phyloP scores from a whole-genome alignment of 2,888 invertebrate species.

The Sturmia bella region DNA sequence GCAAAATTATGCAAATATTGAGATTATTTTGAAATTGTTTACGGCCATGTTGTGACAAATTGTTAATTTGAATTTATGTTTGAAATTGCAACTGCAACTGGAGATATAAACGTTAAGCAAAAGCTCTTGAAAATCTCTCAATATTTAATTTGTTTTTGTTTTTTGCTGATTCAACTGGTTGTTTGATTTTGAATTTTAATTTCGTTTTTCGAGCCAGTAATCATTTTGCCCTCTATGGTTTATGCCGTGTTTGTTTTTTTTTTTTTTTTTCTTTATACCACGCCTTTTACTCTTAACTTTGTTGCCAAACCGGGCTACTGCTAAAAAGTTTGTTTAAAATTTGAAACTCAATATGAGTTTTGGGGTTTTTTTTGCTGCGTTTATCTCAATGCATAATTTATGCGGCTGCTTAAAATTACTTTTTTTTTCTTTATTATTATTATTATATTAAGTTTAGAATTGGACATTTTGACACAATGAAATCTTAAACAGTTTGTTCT shows the following conservation, averaged over 20 bases:
- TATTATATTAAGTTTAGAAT: conserved; percentile 60
- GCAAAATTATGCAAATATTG: conserved; percentile 43
- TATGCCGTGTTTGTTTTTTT: no score
- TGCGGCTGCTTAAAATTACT: conserved; percentile 46
- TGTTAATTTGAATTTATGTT: conserved; percentile 59
- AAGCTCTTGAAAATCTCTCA: conserved; percentile 42
- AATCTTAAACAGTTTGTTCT: conserved; percentile 50
- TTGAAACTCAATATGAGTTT: conserved; percentile 64
- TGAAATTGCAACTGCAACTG: conserved; percentile 13
- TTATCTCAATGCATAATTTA: conserved; percentile 54
- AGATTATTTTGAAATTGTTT: conserved; percentile 50
- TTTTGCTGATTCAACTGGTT: conserved; percentile 6
- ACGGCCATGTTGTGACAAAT: conserved; percentile 67
- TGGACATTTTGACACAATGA: conserved; percentile 69
- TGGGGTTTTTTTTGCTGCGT: conserved; percentile 35
- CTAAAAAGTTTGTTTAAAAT: conserved; percentile 47
- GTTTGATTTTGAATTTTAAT: conserved; percentile 29
- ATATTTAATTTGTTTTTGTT: conserved; percentile 17
- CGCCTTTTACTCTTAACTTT: conserved; percentile 40
- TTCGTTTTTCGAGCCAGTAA: conserved; percentile 43
- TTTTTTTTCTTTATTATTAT: conserved; percentile 44
- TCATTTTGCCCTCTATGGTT: conserved; percentile 32
- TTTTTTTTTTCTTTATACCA: conserved; percentile 39
- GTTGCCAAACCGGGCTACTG: conserved; percentile 32
- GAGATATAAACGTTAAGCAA: not conserved